A percentile compares a stretch with the other conserved stretches of the same genome.
These are phyloP conservation scores for Agrilus planipennis DNA, from an alignment of 1,140 invertebrate genomes.

Conservation along the genomic window DNA sequence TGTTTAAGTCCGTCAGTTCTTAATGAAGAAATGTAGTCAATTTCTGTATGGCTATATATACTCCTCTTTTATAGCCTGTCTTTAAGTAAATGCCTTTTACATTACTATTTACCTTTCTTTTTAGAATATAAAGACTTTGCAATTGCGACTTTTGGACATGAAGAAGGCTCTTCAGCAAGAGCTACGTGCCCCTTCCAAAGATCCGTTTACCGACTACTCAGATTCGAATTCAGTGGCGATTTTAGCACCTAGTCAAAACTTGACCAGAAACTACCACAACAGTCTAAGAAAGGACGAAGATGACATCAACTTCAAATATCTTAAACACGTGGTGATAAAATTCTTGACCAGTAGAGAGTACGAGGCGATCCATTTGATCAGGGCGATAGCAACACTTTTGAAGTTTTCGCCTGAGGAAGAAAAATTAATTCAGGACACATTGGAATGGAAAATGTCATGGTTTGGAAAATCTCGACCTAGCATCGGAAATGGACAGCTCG, in stretches of 20 bases:
- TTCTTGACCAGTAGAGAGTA: slow-evolving; percentile 81
- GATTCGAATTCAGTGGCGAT: slow-evolving; percentile 32
- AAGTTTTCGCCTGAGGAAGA: slow-evolving; percentile 80
- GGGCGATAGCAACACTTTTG: slow-evolving; percentile 73
- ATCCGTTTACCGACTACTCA: slow-evolving; percentile 15
- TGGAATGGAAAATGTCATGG: slow-evolving; percentile 84
- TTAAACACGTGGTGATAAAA: slow-evolving; percentile 87
- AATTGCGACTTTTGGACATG: slow-evolving; percentile 75
- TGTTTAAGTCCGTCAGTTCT: too few species aligned
- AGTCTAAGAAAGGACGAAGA: slow-evolving; percentile 45
- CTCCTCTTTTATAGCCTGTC: too few species aligned
- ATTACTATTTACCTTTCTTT: slow-evolving; percentile 24
- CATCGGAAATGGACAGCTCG: slow-evolving; percentile 9
- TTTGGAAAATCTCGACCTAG: slow-evolving; percentile 44
- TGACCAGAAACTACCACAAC: slow-evolving; percentile 41
- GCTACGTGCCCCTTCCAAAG: slow-evolving; percentile 42
- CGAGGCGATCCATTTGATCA: slow-evolving; percentile 78
- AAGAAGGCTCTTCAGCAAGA: slow-evolving; percentile 85
- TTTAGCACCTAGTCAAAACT: slow-evolving; percentile 37
- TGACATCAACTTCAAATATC: slow-evolving; percentile 75
- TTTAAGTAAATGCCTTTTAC: too few species aligned
- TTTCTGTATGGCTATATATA: too few species aligned
- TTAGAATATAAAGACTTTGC: slow-evolving; percentile 76
- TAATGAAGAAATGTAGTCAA: too few species aligned
- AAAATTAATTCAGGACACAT: slow-evolving; percentile 68